Evolutionary conservation across 1,140 invertebrate genomes (phyloP), one percentile per base, ranked within the genome.

Genomic region (Eriocheir sinensis): DNA sequence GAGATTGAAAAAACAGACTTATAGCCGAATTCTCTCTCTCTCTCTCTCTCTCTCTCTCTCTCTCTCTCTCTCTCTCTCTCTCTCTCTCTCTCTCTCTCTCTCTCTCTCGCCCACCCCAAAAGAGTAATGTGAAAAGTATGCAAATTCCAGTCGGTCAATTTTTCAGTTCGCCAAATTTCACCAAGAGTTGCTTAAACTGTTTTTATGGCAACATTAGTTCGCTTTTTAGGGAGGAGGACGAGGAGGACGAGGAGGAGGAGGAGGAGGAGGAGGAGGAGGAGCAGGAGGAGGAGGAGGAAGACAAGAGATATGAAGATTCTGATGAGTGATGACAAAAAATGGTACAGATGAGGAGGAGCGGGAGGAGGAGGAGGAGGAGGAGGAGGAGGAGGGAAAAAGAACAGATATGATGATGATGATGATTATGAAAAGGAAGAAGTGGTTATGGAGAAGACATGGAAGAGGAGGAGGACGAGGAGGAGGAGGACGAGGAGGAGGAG

Each of bases 121-220:
- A 72, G 60, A 72, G 21, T 72, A n/a, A 72, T 72, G 60, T 72
- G 60, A 72, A 72, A 72, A 72, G 60, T 72, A 72, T 72, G 60
- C 60, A 72, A 72, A 72, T 72, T 72, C n/a, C 21, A 72, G 0
- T n/a, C 27, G 60, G 60, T 72, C 60, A 72, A 72, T 72, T 72
- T 72, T 72, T 72, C 60, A 72, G 60, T n/a, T 72, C 60, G n/a
- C 6, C 60, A 72, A 72, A 72, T 72, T 72, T 72, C 60, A 72
- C 60, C 60, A 72, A 72, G 60, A 72, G 60, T 72, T 72, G 60
- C 60, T 72, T n/a, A 72, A 72, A 72, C 60, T 72, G 60, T 72
- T 72, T n/a, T 72, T 72, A 72, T 72, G 27, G 60, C 17, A 72
- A 8, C 60, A 72, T 72, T 72, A 72, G 60, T 72, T 72, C 21